Evolutionary conservation across 1,140 invertebrate genomes (phyloP).

Genomic region (Chymomyza costata): DNA sequence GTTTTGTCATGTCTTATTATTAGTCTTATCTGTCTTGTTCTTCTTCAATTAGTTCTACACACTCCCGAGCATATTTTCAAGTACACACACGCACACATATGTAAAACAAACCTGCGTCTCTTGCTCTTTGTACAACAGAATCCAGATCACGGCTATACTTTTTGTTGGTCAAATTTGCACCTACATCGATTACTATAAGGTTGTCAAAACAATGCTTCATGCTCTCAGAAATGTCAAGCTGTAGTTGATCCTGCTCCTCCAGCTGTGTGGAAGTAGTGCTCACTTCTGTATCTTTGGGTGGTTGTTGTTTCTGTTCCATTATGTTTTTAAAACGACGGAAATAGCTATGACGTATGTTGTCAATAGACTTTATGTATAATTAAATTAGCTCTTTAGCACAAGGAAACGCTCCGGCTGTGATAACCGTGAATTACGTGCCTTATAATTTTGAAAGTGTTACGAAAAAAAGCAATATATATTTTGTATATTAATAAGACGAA

Average conservation of each 20-base stretch:
- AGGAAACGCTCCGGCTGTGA: slow-evolving; percentile 51
- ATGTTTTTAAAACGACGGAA: slow-evolving; percentile 45
- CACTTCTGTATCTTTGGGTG: slow-evolving; percentile 32
- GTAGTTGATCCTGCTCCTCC: slow-evolving; percentile 44
- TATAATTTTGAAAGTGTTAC: slow-evolving; percentile 46
- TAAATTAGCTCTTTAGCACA: slow-evolving; percentile 48
- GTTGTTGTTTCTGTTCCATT: slow-evolving; percentile 51
- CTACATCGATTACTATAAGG: slow-evolving; percentile 93
- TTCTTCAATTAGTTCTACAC: slow-evolving; percentile 24
- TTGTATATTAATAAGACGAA: slow-evolving; percentile 40
- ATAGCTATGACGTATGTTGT: slow-evolving; percentile 63
- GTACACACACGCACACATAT: slow-evolving; percentile 2
- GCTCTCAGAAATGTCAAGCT: slow-evolving; percentile 54
- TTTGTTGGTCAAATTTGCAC: slow-evolving; percentile 96
- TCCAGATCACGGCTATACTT: slow-evolving; percentile 95
- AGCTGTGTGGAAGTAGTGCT: slow-evolving; percentile 27
- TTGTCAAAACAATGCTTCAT: slow-evolving; percentile 83
- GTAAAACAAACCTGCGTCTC: slow-evolving; percentile 86
- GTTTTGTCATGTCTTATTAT: slow-evolving; percentile 36
- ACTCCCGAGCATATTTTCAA: too few relatives aligned
- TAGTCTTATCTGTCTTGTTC: slow-evolving; percentile 28
- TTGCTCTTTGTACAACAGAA: slow-evolving; percentile 92
- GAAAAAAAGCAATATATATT: slow-evolving; percentile 48
- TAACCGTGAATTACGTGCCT: slow-evolving; percentile 23
- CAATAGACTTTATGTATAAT: slow-evolving; percentile 49